phyloP scores from a whole-genome alignment of 1,140 invertebrate genomes.

The Bombus cullumanus region DNA sequence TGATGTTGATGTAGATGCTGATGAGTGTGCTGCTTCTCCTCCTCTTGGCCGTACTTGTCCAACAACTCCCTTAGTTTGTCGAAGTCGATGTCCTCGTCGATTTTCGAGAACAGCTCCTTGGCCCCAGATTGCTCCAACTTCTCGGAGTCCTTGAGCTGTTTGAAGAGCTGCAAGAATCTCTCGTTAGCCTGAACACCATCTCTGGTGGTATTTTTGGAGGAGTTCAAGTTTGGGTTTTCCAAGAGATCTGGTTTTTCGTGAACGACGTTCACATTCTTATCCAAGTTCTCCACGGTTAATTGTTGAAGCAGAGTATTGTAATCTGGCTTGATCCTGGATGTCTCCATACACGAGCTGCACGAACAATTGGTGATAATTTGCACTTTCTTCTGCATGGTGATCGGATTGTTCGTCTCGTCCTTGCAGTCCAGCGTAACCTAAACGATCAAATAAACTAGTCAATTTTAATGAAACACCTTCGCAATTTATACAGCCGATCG shows the following conservation, averaged over 20 bases:
- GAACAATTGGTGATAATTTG: constrained; percentile 87
- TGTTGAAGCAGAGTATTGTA: constrained; percentile 78
- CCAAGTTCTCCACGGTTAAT: constrained; percentile 73
- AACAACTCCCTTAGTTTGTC: constrained; percentile 76
- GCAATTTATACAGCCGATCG: too few relatives aligned
- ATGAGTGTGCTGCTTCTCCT: constrained; percentile 67
- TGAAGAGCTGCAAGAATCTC: constrained; percentile 76
- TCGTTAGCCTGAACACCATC: constrained; percentile 76
- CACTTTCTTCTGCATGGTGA: constrained; percentile 85
- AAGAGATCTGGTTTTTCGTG: constrained; percentile 79
- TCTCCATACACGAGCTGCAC: constrained; percentile 84
- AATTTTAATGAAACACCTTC: too few relatives aligned
- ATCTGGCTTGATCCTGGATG: constrained; percentile 79
- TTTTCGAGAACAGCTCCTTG: constrained; percentile 75
- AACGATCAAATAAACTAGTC: neutral
- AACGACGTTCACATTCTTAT: constrained; percentile 75
- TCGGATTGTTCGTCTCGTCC: constrained; percentile 82
- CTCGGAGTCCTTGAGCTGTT: constrained; percentile 75
- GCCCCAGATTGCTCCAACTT: constrained; percentile 73
- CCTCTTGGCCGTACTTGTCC: constrained; percentile 71
- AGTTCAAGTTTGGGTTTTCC: constrained; percentile 77
- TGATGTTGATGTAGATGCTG: constrained; percentile 67
- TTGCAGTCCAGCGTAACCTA: constrained; percentile 85
- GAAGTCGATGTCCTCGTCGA: constrained; percentile 74
- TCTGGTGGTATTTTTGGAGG: constrained; percentile 72